Evolutionary conservation across 2,888 invertebrate genomes (phyloP).

Genomic region (Sepiola atlantica): DNA sequence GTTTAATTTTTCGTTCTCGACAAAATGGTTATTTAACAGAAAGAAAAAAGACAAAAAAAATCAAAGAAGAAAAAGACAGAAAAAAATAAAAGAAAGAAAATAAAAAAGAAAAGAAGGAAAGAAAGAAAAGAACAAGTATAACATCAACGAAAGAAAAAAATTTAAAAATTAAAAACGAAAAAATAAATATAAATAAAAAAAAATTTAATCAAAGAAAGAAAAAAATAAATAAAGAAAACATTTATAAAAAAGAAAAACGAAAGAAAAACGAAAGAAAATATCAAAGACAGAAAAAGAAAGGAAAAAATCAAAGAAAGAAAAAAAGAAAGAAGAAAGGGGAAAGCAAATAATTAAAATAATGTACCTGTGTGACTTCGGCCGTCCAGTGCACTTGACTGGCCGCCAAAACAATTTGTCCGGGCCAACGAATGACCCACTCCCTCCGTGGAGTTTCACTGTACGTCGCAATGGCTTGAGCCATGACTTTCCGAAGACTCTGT

Average conservation of each 20-base stretch:
- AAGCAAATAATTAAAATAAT: not conserved
- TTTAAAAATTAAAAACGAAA: too few relatives aligned
- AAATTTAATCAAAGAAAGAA: too few relatives aligned
- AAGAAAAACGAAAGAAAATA: too few relatives aligned
- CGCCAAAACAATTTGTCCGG: slow-evolving; percentile 74
- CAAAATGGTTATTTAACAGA: too few relatives aligned
- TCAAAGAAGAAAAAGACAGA: too few relatives aligned
- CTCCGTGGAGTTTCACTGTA: slow-evolving; percentile 66
- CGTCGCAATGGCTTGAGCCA: slow-evolving; percentile 67
- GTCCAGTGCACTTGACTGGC: slow-evolving; percentile 74
- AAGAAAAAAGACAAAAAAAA: too few relatives aligned
- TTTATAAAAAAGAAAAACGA: too few relatives aligned
- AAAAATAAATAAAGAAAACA: too few relatives aligned
- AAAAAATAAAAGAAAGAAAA: not conserved
- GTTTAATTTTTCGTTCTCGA: too few relatives aligned
- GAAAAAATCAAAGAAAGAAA: not conserved
- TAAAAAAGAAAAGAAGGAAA: not conserved
- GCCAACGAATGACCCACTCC: slow-evolving; percentile 74
- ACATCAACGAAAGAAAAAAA: not conserved
- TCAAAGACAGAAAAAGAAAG: too few relatives aligned
- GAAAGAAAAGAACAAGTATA: too few relatives aligned
- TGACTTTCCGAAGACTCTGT: slow-evolving; percentile 68
- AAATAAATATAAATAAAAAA: too few relatives aligned
- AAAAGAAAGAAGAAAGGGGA: not conserved
- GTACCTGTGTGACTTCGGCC: slow-evolving; percentile 71